These are phyloP conservation scores for Fragum sueziense DNA, from an alignment of 2,888 invertebrate species.

Conservation along the genomic window DNA sequence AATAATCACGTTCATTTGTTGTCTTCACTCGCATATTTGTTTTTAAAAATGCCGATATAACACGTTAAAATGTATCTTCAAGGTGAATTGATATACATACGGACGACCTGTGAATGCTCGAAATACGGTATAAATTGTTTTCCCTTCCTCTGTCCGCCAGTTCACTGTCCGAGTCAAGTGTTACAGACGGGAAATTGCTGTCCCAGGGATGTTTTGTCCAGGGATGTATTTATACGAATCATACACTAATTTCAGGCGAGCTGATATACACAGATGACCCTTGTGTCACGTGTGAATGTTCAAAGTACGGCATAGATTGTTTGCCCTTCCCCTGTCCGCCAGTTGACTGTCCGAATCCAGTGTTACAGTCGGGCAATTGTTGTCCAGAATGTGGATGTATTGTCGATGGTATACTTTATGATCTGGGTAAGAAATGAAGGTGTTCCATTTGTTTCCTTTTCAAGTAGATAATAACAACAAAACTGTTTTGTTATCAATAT, in stretches of 20 bases:
- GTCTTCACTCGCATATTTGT: too few species aligned
- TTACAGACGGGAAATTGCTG: background rate
- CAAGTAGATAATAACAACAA: too few species aligned
- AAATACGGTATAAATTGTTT: background rate
- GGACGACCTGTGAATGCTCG: too few species aligned
- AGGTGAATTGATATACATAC: too few species aligned
- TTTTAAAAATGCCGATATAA: too few species aligned
- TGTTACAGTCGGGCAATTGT: background rate
- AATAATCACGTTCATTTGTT: too few species aligned
- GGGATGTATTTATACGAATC: background rate
- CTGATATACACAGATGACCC: conserved; percentile 12
- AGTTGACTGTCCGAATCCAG: conserved; percentile 18
- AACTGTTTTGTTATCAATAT: too few species aligned
- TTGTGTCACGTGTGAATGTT: conserved; percentile 31
- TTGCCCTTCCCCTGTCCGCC: conserved; percentile 5
- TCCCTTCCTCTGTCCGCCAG: background rate
- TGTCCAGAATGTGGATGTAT: conserved; percentile 27
- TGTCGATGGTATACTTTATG: conserved; percentile 11
- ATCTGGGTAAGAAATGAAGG: conserved; percentile 27
- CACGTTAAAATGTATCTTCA: too few species aligned
- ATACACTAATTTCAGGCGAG: conserved; percentile 23
- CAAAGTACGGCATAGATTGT: conserved; percentile 28
- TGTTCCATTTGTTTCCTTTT: too few species aligned
- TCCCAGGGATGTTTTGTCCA: background rate
- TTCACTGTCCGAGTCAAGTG: background rate